These are phyloP conservation scores for Psilanteris sp. DNA, from an alignment of 1,140 invertebrate genomes.

Conservation along the genomic window DNA sequence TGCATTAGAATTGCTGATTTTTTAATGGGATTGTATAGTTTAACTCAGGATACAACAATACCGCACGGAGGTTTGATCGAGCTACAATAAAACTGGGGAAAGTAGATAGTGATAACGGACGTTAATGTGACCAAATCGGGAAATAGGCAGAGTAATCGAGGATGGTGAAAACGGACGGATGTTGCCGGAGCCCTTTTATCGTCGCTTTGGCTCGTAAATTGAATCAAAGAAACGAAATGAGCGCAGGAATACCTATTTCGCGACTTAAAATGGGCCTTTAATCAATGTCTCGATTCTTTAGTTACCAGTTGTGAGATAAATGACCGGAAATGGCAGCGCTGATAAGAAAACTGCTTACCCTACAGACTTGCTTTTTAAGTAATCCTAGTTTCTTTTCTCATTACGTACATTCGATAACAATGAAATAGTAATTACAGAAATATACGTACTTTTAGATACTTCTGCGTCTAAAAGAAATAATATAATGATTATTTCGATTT, in stretches of 20 bases:
- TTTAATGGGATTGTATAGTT: neutral
- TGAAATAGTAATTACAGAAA: conserved; percentile 27
- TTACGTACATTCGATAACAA: conserved; percentile 38
- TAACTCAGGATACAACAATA: conserved; percentile 1
- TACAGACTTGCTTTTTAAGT: conserved; percentile 36
- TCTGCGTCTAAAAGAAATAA: too few species aligned
- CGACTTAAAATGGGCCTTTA: conserved; percentile 75
- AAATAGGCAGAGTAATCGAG: conserved; percentile 55
- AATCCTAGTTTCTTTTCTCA: conserved; percentile 62
- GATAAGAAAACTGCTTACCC: conserved; percentile 78
- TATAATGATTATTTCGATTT: too few species aligned
- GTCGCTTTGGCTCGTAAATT: conserved; percentile 76
- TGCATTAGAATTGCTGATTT: too few species aligned
- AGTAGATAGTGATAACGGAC: conserved; percentile 42
- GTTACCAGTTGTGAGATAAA: conserved; percentile 76
- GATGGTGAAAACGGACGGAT: conserved; percentile 61
- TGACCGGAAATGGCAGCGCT: conserved; percentile 77
- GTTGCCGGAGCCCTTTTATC: conserved; percentile 70
- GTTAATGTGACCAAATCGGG: conserved; percentile 57
- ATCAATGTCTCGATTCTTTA: conserved; percentile 75
- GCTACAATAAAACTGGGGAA: conserved; percentile 65
- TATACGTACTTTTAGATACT: too few species aligned
- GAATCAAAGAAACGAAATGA: conserved; percentile 74
- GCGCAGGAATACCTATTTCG: conserved; percentile 66
- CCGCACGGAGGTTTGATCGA: conserved; percentile 69